phyloP scores from a whole-genome alignment of 2,888 invertebrate species.

The Leptopterna dolabrata region DNA sequence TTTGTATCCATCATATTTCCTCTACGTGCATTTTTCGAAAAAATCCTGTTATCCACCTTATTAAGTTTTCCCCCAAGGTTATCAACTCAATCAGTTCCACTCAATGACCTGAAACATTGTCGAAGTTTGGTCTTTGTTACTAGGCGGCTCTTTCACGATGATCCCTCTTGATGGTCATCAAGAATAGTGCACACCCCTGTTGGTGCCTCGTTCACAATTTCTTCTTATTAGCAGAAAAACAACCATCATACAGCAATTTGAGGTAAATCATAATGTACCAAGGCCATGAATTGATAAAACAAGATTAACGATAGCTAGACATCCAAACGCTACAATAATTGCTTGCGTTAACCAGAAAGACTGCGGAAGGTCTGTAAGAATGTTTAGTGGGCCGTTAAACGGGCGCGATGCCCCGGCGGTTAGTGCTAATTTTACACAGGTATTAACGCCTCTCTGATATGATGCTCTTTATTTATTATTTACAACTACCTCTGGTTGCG shows the following conservation, averaged over 20 bases:
- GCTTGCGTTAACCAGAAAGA: constrained; percentile 37
- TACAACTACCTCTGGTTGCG: constrained; percentile 40
- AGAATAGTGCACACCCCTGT: too few species aligned
- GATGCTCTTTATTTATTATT: constrained; percentile 52
- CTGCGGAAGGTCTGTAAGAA: constrained; percentile 30
- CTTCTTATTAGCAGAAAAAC: not conserved
- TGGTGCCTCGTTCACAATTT: too few species aligned
- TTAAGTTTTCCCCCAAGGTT: not conserved
- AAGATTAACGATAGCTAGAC: constrained; percentile 37
- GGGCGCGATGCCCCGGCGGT: constrained; percentile 38
- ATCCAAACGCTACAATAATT: constrained; percentile 45
- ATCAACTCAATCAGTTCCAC: not conserved
- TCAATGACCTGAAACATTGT: not conserved
- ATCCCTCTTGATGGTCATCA: too few species aligned
- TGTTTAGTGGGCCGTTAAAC: constrained; percentile 49
- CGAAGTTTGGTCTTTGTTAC: too few species aligned
- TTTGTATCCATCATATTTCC: not conserved
- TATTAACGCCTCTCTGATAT: constrained; percentile 51
- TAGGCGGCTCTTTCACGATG: too few species aligned
- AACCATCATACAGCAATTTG: not conserved
- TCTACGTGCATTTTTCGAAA: too few species aligned
- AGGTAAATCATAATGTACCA: not conserved
- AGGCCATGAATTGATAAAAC: not conserved
- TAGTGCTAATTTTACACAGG: constrained; percentile 50
- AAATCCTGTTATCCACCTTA: not conserved